phyloP scores from a whole-genome alignment of 2,888 invertebrate genomes.

The Falcaria lacertinaria region DNA sequence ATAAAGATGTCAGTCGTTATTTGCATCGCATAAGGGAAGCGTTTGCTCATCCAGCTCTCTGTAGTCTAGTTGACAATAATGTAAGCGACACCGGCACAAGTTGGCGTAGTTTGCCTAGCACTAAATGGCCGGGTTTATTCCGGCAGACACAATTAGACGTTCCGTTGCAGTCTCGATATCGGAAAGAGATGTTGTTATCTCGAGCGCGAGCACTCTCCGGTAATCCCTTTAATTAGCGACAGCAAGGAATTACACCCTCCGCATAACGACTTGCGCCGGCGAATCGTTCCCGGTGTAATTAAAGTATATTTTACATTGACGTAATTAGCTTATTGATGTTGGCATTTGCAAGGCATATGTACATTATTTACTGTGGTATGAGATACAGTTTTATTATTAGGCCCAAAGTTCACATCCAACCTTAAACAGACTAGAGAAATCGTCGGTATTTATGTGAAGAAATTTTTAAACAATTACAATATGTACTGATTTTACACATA shows the following conservation, averaged over 20 bases:
- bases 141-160: conserved; percentile 41
- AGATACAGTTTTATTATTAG: too few species aligned
- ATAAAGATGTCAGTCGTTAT: too few species aligned
- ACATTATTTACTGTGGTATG: too few species aligned
- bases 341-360: neutral
- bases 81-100: conserved; percentile 8
- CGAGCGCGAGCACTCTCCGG: conserved; percentile 36
- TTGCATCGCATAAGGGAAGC: neutral
- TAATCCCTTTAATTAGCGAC: conserved; percentile 63
- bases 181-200: conserved; percentile 42
- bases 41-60: neutral
- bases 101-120: conserved; percentile 25
- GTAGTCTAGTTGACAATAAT: neutral
- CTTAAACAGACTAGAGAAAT: too few species aligned
- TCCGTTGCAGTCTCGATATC: conserved; percentile 34
- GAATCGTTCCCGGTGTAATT: neutral
- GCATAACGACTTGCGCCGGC: conserved; percentile 2
- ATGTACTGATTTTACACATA: too few species aligned
- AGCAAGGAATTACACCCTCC: conserved; percentile 39
- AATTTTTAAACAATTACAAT: too few species aligned
- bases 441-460: too few species aligned
- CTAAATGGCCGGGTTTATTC: conserved; percentile 32
- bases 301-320: neutral
- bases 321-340: neutral
- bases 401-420: too few species aligned